These are phyloP conservation scores for Planiliza haematocheilus DNA, from an alignment of 2,113 vertebrate species.

Conservation along the genomic window DNA sequence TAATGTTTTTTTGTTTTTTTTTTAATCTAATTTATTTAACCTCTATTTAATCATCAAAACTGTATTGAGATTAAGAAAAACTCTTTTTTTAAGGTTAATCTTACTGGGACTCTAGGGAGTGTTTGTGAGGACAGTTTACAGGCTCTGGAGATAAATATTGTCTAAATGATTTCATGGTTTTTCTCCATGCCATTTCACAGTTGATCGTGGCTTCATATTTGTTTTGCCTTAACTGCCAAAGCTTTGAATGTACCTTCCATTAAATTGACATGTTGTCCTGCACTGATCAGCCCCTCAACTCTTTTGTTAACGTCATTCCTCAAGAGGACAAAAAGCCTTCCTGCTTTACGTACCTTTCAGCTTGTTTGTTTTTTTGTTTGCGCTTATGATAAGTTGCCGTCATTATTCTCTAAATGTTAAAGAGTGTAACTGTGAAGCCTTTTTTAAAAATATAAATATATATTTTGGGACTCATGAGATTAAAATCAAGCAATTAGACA, in stretches of 20 bases:
- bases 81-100: no score
- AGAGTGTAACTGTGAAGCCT: conserved; percentile 49
- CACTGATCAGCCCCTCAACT: neutral
- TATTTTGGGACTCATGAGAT: conserved; percentile 33
- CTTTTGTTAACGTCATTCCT: conserved; percentile 25
- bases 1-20: neutral
- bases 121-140: neutral
- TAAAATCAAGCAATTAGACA: conserved; percentile 25
- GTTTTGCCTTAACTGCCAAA: conserved; percentile 67
- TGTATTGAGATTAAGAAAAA: conserved; percentile 8
- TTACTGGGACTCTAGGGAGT: neutral
- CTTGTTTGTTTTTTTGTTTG: conserved; percentile 5
- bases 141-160: neutral
- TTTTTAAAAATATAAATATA: neutral
- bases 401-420: conserved; percentile 37
- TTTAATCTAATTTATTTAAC: neutral
- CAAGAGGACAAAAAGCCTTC: conserved; percentile 11
- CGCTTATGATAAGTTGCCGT: conserved; percentile 7
- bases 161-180: conserved; percentile 24
- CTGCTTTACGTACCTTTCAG: conserved; percentile 4
- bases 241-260: conserved; percentile 67
- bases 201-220: conserved; percentile 22
- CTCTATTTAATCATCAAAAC: conserved; percentile 8
- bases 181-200: conserved; percentile 13
- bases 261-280: neutral